phyloP scores from a whole-genome alignment of 2,888 invertebrate species.

The Mechanitis mazaeus region DNA sequence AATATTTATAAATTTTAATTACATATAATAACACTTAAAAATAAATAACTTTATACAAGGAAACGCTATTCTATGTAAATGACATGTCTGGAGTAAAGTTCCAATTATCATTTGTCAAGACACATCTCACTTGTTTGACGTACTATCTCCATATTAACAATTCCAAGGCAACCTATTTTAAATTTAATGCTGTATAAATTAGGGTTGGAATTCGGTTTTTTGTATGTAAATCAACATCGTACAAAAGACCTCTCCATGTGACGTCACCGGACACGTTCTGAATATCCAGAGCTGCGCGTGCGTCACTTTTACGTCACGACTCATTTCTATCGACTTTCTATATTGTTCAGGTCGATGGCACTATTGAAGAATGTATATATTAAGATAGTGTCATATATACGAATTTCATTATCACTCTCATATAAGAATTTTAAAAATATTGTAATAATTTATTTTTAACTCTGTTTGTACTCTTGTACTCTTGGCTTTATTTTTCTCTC shows the following conservation, averaged over 20 bases:
- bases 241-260: slow-evolving; percentile 32
- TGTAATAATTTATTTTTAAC: no score
- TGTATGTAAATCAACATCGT: slow-evolving; percentile 14
- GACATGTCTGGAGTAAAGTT: slow-evolving; percentile 14
- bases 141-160: slow-evolving; percentile 25
- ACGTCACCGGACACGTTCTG: slow-evolving; percentile 56
- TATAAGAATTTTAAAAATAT: no score
- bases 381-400: no score
- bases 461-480: no score
- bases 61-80: slow-evolving; percentile 1
- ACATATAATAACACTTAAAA: no score
- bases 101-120: slow-evolving; percentile 32
- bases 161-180: background rate
- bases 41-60: slow-evolving; percentile 2
- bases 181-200: background rate
- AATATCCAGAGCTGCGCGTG: slow-evolving; percentile 44
- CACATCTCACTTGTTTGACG: slow-evolving; percentile 34
- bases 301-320: slow-evolving; percentile 56
- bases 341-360: slow-evolving; percentile 11
- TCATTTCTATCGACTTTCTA: slow-evolving; percentile 45
- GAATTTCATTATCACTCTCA: no score
- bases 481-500: no score
- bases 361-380: background rate
- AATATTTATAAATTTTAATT: no score
- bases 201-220: background rate